Evolutionary conservation across 53 echinoderm and acorn worm species (phyloP).

Genomic region (Patiria pectinifera): DNA sequence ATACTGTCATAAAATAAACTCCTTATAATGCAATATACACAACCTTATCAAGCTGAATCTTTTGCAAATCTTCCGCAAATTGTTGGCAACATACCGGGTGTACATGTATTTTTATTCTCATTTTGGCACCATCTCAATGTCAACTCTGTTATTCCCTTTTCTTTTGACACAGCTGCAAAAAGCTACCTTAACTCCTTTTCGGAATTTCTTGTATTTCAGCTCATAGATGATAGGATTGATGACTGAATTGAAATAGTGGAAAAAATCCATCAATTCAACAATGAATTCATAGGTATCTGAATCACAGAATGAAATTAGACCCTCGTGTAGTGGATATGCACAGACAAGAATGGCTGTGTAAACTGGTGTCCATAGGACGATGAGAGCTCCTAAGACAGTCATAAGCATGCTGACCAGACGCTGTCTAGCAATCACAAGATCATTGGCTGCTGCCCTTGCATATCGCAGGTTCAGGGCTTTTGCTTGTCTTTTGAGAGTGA

Average conservation of each 20-base stretch:
- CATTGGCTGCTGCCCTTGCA: constrained; percentile 26
- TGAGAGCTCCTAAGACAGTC: constrained; percentile 12
- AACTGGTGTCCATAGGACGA: constrained; percentile 26
- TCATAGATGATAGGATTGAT: constrained; percentile 51
- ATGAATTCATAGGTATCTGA: background rate
- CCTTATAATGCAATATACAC: no score
- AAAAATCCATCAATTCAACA: background rate
- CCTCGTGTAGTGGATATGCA: background rate
- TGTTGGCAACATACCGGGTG: no score
- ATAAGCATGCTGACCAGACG: constrained; percentile 20
- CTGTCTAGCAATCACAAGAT: constrained; percentile 35
- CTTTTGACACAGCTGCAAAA: background rate
- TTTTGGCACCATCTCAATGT: background rate
- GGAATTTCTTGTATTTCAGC: constrained; percentile 53
- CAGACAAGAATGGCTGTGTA: background rate
- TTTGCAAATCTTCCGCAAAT: no score
- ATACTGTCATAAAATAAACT: no score
- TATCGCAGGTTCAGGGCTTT: constrained; percentile 16
- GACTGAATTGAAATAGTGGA: constrained; percentile 31
- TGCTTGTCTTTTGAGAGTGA: constrained; percentile 30
- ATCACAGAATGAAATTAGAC: background rate
- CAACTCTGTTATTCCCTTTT: background rate
- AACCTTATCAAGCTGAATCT: no score
- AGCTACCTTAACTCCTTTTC: background rate
- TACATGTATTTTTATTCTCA: background rate